Evolutionary conservation across 2,797 vertebrate genomes (phyloP).

Genomic region (Melanotaenia parkinsoni): DNA sequence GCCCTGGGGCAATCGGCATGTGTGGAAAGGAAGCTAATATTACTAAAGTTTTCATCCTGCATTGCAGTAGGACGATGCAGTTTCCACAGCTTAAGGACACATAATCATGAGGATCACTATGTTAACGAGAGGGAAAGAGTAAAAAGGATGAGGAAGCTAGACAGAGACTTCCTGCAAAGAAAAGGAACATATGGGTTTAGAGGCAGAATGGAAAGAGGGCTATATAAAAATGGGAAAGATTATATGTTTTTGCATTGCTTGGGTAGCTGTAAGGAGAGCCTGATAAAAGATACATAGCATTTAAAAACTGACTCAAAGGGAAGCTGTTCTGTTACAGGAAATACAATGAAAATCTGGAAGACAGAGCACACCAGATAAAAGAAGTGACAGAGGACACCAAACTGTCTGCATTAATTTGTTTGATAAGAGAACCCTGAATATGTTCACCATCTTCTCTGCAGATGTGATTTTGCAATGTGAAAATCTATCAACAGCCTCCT

Average conservation of each 20-base stretch:
- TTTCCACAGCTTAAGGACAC: constrained; percentile 51
- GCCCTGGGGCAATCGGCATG: constrained; percentile 45
- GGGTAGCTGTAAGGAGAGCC: constrained; percentile 45
- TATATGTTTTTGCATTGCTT: constrained; percentile 17
- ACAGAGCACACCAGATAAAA: constrained; percentile 38
- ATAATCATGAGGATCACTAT: constrained; percentile 21
- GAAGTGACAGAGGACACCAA: constrained; percentile 37
- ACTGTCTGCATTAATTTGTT: constrained; percentile 35
- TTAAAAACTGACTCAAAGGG: constrained; percentile 12
- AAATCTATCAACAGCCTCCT: constrained; percentile 36
- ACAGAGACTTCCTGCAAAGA: constrained; percentile 11
- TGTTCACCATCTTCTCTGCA: constrained; percentile 19
- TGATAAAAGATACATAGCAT: constrained; percentile 56
- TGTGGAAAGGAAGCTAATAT: constrained; percentile 49
- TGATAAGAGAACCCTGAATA: constrained; percentile 20
- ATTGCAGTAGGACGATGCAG: constrained; percentile 27
- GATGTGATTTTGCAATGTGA: constrained; percentile 13
- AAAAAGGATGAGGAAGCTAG: constrained; percentile 34
- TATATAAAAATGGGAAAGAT: constrained; percentile 45
- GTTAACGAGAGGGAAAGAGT: constrained; percentile 38
- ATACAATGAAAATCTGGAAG: constrained; percentile 23
- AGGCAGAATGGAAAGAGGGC: constrained; percentile 42
- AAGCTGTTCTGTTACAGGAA: constrained; percentile 30
- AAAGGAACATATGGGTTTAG: constrained; percentile 4
- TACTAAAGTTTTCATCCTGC: constrained; percentile 48